These are phyloP conservation scores for Loris lydekkerianus DNA, from an alignment of 2,797 vertebrate genomes.

Conservation along the genomic window DNA sequence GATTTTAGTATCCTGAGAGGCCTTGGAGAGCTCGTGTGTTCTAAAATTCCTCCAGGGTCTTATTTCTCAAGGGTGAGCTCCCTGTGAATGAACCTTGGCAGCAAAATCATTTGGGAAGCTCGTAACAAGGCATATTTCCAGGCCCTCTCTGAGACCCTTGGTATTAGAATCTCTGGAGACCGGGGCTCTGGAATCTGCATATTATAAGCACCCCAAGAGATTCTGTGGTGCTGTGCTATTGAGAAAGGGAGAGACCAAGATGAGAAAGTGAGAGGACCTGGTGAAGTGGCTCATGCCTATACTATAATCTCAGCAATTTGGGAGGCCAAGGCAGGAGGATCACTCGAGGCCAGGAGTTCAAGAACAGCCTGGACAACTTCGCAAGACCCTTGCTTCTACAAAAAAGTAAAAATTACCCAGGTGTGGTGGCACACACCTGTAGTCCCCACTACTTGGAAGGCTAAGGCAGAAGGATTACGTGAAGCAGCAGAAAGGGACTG, in stretches of 20 bases:
- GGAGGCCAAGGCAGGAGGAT: background rate
- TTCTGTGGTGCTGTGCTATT: background rate
- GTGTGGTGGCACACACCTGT: background rate
- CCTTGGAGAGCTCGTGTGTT: background rate
- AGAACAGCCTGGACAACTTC: background rate
- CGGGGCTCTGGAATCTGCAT: background rate
- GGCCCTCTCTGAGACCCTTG: background rate
- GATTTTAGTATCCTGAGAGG: background rate
- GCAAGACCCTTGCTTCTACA: background rate
- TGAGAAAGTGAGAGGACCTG: too few relatives aligned
- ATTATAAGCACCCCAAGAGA: background rate
- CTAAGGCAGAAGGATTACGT: too few relatives aligned
- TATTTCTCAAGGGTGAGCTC: background rate
- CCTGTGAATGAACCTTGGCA: rapidly evolving
- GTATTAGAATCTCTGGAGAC: background rate
- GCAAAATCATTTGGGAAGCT: background rate
- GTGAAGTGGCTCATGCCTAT: background rate
- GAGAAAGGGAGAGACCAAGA: background rate
- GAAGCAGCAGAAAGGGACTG: background rate
- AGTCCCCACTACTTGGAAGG: too few relatives aligned
- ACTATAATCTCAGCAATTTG: background rate
- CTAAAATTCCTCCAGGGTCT: background rate
- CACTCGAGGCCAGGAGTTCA: background rate
- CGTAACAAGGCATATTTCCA: rapidly evolving
- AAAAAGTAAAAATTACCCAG: background rate